Evolutionary conservation across 2,888 invertebrate species (phyloP).

Genomic region (Oxystoma pomonae): DNA sequence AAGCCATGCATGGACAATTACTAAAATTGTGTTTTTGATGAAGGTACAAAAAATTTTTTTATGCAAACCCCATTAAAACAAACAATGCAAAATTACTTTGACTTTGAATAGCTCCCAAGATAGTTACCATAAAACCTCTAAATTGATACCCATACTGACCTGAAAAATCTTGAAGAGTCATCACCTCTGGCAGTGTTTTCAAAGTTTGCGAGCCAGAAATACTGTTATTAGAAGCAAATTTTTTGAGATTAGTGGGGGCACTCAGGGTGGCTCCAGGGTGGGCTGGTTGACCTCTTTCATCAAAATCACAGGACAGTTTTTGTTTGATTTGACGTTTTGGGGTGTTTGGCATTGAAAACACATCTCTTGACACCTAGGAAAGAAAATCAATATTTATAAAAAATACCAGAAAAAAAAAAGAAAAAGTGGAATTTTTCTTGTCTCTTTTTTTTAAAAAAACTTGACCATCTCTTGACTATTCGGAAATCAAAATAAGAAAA

Average conservation of each 20-base stretch:
- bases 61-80: no score
- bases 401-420: no score
- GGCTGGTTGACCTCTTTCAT: slow-evolving; percentile 34
- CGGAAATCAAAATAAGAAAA: no score
- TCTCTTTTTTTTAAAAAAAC: no score
- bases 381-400: slow-evolving; percentile 31
- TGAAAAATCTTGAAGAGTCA: slow-evolving; percentile 59
- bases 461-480: no score
- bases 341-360: slow-evolving; percentile 61
- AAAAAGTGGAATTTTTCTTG: no score
- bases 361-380: slow-evolving; percentile 56
- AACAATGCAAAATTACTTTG: no score
- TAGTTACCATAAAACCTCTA: no score
- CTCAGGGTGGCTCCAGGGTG: slow-evolving; percentile 33
- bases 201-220: slow-evolving; percentile 65
- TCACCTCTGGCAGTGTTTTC: slow-evolving; percentile 68
- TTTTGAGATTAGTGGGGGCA: slow-evolving; percentile 55
- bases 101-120: no score
- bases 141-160: not conserved
- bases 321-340: slow-evolving; percentile 55
- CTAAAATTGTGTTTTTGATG: no score
- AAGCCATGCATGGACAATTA: no score
- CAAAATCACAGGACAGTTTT: slow-evolving; percentile 39
- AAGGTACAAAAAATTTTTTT: no score
- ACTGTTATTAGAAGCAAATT: slow-evolving; percentile 60